Conservation (phyloP, 1,140 invertebrate species). For the Plodia interpunctella region DNA sequence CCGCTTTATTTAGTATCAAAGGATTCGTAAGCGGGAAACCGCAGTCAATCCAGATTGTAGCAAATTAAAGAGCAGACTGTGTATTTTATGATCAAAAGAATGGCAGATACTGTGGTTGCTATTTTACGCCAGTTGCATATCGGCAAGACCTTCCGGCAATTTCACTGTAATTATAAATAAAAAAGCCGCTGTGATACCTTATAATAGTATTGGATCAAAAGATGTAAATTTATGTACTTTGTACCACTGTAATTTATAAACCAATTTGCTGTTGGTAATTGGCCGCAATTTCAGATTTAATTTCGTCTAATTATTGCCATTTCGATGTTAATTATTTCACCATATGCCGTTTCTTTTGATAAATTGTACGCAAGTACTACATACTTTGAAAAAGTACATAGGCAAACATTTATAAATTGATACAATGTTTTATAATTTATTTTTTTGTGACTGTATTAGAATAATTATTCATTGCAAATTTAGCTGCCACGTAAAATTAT, state of each 20-base stretch:
- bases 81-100: constrained; percentile 56
- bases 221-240: constrained; percentile 14
- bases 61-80: constrained; percentile 57
- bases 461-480: too few species aligned
- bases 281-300: constrained; percentile 26
- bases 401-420: too few species aligned
- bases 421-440: too few species aligned
- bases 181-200: constrained; percentile 48
- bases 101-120: constrained; percentile 31
- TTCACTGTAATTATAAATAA: constrained; percentile 61
- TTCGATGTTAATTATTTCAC: constrained; percentile 4
- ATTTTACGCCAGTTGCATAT: constrained; percentile 47
- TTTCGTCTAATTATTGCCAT: constrained; percentile 14
- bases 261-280: constrained; percentile 14
- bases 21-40: constrained; percentile 45
- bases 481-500: too few species aligned
- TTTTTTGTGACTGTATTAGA: too few species aligned
- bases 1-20: background rate
- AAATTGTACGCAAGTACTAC: background rate
- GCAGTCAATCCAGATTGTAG: constrained; percentile 52
- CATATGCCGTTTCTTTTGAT: constrained; percentile 17
- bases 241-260: constrained; percentile 14
- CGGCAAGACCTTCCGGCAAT: constrained; percentile 46
- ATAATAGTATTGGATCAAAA: constrained; percentile 22
- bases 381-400: too few species aligned